Conservation (phyloP, 2,797 vertebrate genomes). For the Propithecus deckenii region DNA sequence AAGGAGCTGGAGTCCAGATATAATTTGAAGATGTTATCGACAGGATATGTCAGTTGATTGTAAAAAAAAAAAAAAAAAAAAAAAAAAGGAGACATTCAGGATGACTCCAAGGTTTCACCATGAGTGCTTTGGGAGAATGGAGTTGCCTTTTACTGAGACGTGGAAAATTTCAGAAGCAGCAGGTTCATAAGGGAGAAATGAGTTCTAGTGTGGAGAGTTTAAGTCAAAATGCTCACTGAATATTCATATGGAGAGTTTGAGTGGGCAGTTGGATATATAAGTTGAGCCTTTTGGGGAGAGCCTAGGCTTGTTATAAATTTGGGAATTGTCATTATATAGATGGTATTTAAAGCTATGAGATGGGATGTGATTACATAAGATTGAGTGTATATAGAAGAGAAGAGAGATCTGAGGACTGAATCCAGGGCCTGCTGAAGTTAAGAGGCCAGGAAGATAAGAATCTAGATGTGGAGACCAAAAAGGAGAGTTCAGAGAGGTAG, state of each 20-base stretch:
- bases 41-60: neutral
- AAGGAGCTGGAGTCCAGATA: neutral
- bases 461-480: neutral
- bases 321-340: neutral
- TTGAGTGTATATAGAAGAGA: neutral
- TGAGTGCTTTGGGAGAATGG: neutral
- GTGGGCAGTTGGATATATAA: neutral
- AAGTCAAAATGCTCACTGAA: neutral
- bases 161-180: neutral
- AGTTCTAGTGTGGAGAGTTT: slow-evolving; percentile 1
- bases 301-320: neutral
- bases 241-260: slow-evolving; percentile 8
- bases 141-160: neutral
- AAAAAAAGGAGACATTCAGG: neutral
- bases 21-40: neutral
- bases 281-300: neutral
- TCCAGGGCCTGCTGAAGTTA: neutral
- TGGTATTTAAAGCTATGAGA: neutral
- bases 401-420: neutral
- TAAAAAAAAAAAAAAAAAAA: neutral
- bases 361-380: neutral
- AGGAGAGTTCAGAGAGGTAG: neutral
- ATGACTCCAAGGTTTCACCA: neutral
- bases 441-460: neutral
- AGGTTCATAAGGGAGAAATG: neutral